Conservation (phyloP, 2,113 vertebrate species). For the Sapajus apella region DNA sequence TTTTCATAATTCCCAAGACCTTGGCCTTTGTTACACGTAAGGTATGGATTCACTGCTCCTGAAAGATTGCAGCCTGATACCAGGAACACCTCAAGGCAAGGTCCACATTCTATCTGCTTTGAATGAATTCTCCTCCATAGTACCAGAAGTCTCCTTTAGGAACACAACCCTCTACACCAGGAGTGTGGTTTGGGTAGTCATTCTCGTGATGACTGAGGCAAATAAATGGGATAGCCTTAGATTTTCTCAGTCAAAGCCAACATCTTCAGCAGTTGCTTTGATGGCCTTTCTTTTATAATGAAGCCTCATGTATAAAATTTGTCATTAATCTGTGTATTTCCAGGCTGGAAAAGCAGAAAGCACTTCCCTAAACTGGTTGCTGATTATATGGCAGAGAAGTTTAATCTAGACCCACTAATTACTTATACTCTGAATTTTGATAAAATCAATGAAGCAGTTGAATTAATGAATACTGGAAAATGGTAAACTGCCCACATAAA, state of each 20-base stretch:
- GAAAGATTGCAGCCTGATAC: not conserved
- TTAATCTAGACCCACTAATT: conserved; percentile 93
- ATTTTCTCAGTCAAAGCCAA: not conserved
- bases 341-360: conserved; percentile 84
- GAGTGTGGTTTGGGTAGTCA: not conserved
- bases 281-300: not conserved
- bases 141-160: not conserved
- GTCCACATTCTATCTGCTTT: not conserved
- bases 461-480: conserved; percentile 87
- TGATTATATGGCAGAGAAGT: conserved; percentile 91
- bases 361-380: conserved; percentile 89
- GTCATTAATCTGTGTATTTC: conserved; percentile 36
- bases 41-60: not conserved
- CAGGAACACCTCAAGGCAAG: not conserved
- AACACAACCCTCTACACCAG: not conserved
- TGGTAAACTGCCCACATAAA: conserved; percentile 66
- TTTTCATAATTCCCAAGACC: not conserved
- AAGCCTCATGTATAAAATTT: not conserved
- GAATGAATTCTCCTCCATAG: not conserved
- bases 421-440: conserved; percentile 89
- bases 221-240: not conserved
- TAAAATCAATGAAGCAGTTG: conserved; percentile 91
- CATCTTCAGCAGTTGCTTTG: not conserved
- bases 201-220: not conserved
- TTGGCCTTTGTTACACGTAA: not conserved